Base-by-base conservation (phyloP, 2,113 vertebrate genomes). In the Ammospiza caudacuta region DNA sequence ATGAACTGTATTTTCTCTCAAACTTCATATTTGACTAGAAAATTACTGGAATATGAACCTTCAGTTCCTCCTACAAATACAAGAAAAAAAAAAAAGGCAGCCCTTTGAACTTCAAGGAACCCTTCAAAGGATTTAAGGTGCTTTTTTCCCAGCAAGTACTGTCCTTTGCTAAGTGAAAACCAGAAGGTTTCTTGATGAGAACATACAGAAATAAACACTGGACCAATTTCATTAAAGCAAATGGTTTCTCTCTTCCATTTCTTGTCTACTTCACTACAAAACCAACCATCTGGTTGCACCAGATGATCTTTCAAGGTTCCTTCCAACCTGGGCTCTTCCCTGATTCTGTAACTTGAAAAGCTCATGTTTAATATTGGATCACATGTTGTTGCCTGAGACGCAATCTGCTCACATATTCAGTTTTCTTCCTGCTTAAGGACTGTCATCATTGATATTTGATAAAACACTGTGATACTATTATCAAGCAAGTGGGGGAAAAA, bases 281-380 rank as follows among this genome's bases (percentile, higher is more conserved):
- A 70, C 14, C 51, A 93, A 75, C 78, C 91, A 90, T 85, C 85
- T 94, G 94, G 86, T 35, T 63, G 39, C 82, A 90, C 37, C 88
- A 95, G 77, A 87, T 62, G 84, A 95, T 91, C 52, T 89, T 91
- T 62, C 2, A 7, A 87, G 68, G 73, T 84, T 59, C 55, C 33
- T 93, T 94, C 92, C 87, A 93, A 89, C 81, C 73, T 89, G 61
- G 31, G 46, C 63, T 81, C 69, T 81, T 93, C 63, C 37, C 83
- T 3, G 9, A 64, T 51, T 76, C 76, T 62, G 0, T 57, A 91
- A 74, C 39, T 83, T 74, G 59, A 47, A 86, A 94, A 93, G 8
- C 8, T 25, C 47, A 20, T 83, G 52, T 76, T 88, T 83, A 80
- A 80, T 64, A 78, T 4, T 63, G 88, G 24, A 92, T 95, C 64